A percentile compares a stretch with the other conserved stretches of the same genome.
Conservation (phyloP, 2,797 vertebrate genomes). For the Enoplosus armatus region DNA sequence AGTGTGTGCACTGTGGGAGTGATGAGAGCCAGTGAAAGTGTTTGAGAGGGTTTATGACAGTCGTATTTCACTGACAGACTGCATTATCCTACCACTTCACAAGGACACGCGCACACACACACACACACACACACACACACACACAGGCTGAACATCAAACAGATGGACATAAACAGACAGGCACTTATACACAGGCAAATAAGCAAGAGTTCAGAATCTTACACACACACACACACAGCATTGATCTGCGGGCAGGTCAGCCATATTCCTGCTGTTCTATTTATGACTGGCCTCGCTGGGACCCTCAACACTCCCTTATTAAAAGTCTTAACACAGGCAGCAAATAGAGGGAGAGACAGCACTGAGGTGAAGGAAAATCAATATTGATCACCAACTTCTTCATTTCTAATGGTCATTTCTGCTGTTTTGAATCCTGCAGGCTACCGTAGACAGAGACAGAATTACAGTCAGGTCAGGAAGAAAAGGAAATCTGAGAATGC, state of each 20-base stretch:
- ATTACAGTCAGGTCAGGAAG: not conserved
- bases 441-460: not conserved
- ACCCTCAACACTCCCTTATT: slow-evolving; percentile 76
- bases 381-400: slow-evolving; percentile 42
- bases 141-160: too few species aligned
- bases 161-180: too few species aligned
- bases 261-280: slow-evolving; percentile 77
- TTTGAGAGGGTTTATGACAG: slow-evolving; percentile 66
- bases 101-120: slow-evolving; percentile 45
- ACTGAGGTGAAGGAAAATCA: slow-evolving; percentile 29
- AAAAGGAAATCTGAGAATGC: not conserved
- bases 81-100: slow-evolving; percentile 61
- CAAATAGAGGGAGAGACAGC: slow-evolving; percentile 26
- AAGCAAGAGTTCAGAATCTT: not conserved
- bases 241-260: slow-evolving; percentile 74
- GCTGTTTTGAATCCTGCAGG: not conserved
- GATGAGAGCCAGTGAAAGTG: slow-evolving; percentile 64
- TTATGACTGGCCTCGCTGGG: slow-evolving; percentile 75
- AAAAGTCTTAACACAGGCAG: slow-evolving; percentile 74
- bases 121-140: not conserved
- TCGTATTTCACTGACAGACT: slow-evolving; percentile 70
- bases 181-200: not conserved
- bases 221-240: slow-evolving; percentile 34
- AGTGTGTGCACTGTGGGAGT: slow-evolving; percentile 25
- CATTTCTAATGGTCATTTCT: slow-evolving; percentile 12